A percentile compares a stretch with the other conserved stretches of the same genome.
Evolutionary conservation across 2,888 invertebrate species (phyloP).

Genomic region (Heterodera filipjevi): DNA sequence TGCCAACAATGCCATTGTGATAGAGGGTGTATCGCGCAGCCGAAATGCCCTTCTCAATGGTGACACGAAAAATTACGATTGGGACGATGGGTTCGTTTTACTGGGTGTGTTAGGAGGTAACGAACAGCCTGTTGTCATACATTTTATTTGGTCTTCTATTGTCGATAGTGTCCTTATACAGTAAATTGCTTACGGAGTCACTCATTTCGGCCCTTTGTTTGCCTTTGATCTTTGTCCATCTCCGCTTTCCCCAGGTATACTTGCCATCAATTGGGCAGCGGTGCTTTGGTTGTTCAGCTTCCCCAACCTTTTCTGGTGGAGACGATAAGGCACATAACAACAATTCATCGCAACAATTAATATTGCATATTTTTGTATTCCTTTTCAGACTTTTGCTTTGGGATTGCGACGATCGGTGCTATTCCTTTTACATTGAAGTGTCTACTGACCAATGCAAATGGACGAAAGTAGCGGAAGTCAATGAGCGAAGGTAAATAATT

Average conservation of each 20-base stretch:
- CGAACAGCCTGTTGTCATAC: no score
- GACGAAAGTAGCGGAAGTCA: constrained; percentile 81
- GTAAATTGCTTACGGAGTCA: no score
- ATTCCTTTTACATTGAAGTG: constrained; percentile 69
- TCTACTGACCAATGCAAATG: constrained; percentile 68
- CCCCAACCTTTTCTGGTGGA: constrained; percentile 92
- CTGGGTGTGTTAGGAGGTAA: no score
- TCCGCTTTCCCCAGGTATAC: constrained; percentile 57
- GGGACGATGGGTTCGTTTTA: constrained; percentile 88
- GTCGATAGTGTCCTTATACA: no score
- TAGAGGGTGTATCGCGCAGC: constrained; percentile 90
- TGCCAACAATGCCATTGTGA: constrained; percentile 85
- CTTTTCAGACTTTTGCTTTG: constrained; percentile 79
- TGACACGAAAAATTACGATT: constrained; percentile 90
- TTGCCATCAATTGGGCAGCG: constrained; percentile 74
- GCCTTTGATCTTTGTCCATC: no score
- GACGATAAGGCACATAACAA: constrained; percentile 74
- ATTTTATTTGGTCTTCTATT: no score
- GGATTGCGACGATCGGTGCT: constrained; percentile 78
- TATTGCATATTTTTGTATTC: not conserved
- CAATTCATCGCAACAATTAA: no score
- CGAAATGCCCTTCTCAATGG: constrained; percentile 94
- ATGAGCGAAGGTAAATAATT: constrained; percentile 67
- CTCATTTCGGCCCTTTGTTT: not conserved
- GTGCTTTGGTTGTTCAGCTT: constrained; percentile 90